These are phyloP conservation scores for Phylloscopus trochiloides DNA, from an alignment of 2,113 vertebrate genomes.

Conservation along the genomic window DNA sequence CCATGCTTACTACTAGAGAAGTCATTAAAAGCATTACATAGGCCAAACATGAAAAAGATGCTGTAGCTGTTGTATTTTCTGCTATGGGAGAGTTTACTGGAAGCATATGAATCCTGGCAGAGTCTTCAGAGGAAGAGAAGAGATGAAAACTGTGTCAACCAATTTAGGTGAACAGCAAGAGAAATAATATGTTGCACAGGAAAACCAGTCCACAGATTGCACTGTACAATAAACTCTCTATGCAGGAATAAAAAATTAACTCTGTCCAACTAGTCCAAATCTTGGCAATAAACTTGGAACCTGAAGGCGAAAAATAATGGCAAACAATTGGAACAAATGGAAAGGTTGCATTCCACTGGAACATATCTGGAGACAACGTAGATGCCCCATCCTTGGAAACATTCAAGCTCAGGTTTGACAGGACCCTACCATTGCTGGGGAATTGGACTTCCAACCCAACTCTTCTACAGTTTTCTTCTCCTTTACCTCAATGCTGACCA, in stretches of 20 bases:
- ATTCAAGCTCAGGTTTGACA: neutral
- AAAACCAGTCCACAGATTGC: neutral
- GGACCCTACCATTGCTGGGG: neutral
- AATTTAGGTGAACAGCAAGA: neutral
- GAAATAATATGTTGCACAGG: neutral
- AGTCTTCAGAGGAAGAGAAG: neutral
- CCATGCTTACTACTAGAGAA: neutral
- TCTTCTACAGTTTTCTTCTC: neutral
- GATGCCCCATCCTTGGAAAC: neutral
- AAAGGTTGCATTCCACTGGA: neutral
- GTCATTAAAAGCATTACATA: neutral
- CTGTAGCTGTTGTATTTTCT: neutral
- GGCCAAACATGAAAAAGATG: neutral
- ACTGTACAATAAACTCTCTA: neutral
- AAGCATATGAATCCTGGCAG: neutral
- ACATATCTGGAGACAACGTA: rapidly evolving
- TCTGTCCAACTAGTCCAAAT: neutral
- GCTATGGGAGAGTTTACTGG: neutral
- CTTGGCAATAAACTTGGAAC: neutral
- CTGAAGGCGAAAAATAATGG: neutral
- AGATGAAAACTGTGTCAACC: neutral
- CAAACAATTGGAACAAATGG: neutral
- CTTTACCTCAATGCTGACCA: neutral
- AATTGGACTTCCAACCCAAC: neutral
- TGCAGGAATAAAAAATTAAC: neutral